Conservation (phyloP, 1,140 invertebrate species). For the Papilio polytes region DNA sequence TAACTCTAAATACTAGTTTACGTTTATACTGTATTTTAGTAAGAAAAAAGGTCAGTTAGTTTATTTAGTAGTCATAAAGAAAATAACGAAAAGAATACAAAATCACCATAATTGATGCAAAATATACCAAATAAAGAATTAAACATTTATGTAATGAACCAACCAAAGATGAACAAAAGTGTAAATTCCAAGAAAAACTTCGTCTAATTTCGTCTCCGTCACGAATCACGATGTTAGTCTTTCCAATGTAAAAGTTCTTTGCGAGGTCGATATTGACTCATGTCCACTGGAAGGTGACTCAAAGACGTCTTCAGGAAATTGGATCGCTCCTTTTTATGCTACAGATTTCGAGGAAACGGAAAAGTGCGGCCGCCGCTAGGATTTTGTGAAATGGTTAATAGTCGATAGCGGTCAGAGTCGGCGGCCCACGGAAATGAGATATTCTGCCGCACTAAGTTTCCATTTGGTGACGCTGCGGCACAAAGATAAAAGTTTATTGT, state of each 20-base stretch:
- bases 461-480: background rate
- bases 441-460: constrained; percentile 20
- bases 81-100: background rate
- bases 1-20: too few relatives aligned
- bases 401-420: constrained; percentile 16
- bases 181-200: background rate
- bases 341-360: constrained; percentile 18
- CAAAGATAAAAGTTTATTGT: background rate
- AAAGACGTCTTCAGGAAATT: constrained; percentile 35
- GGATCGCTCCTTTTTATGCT: constrained; percentile 36
- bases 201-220: background rate
- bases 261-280: constrained; percentile 10
- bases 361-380: background rate
- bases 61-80: background rate
- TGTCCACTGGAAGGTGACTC: constrained; percentile 31
- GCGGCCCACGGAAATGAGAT: constrained; percentile 24
- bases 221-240: background rate
- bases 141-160: background rate
- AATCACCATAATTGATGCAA: background rate
- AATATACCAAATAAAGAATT: background rate
- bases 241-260: constrained; percentile 24
- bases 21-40: too few relatives aligned
- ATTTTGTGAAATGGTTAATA: constrained; percentile 8
- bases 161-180: background rate
- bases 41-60: too few relatives aligned